phyloP scores from a whole-genome alignment of 2,113 vertebrate species.

The Heterocephalus glaber region DNA sequence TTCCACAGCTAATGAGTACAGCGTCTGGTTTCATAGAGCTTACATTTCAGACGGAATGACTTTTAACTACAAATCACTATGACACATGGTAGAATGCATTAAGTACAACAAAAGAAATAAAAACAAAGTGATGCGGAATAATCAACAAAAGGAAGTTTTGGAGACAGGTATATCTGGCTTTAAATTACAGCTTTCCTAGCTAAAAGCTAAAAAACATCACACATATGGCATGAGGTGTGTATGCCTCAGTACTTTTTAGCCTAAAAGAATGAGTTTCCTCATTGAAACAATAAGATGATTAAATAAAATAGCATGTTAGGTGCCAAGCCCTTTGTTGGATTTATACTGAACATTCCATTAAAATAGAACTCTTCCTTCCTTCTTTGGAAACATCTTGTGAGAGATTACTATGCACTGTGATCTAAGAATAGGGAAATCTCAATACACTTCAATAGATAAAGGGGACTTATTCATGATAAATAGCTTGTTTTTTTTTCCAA shows the following conservation, averaged over 20 bases:
- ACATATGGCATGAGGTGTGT: neutral
- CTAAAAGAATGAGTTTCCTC: neutral
- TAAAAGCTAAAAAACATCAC: neutral
- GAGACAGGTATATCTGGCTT: neutral
- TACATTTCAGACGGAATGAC: neutral
- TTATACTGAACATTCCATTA: neutral
- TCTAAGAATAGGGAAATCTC: neutral
- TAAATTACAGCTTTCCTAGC: neutral
- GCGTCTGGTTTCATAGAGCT: neutral
- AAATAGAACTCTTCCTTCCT: neutral
- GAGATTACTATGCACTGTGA: neutral
- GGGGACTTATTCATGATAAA: neutral
- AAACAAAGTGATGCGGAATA: neutral
- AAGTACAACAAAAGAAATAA: neutral
- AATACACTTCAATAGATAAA: neutral
- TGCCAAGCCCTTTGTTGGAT: neutral
- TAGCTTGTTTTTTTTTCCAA: neutral
- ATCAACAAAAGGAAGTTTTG: neutral
- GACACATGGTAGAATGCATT: neutral
- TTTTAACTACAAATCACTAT: neutral
- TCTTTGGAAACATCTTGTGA: neutral
- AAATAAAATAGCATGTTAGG: neutral
- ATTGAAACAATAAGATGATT: neutral
- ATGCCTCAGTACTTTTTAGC: neutral
- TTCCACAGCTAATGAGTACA: neutral